Evolutionary conservation across 2,797 vertebrate genomes (phyloP), one percentile per base, ranked within the genome.

Genomic region (Capromys pilorides): DNA sequence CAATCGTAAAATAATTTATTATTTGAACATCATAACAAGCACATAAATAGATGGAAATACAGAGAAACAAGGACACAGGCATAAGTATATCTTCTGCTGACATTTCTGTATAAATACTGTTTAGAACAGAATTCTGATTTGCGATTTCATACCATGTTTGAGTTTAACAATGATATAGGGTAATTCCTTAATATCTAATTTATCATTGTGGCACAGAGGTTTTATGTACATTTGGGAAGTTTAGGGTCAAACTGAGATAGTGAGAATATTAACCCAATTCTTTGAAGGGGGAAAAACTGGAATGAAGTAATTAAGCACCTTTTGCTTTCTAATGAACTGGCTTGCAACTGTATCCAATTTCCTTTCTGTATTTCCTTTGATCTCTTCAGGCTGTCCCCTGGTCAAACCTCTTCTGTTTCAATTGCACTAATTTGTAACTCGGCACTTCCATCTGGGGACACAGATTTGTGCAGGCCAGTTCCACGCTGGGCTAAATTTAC

Each of bases 391-490:
- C n/a, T 61, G 90, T 90, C 77, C 82, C 41, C 82, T 93, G 69
- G 94, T 97, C 71, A 49, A 61, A 18, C 7, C n/a, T 86, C 45
- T 96, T 86, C 81, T 96, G 36, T 97, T 96, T 93, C 84, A 96
- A 62, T 94, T 96, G 88, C 78, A 94, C 95, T 96, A 84, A 96
- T 94, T 79, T 90, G 86, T 90, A 94, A 78, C 80, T 96, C 21
- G 0, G 19, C 1, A 82, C 33, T 96, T 97, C 95, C 91, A 88
- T 86, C 66, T 94, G 92, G 45, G 96, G 86, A 59, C 66, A 5
- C 86, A 94, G 90, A 93, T 96, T 93, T 94, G 86, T 83, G 31
- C 2, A 6, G 45, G 28, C 87, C 61, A 0, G 2, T 96, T 95
- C 88, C 95, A 83, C 4, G 22, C 81, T 95, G 91, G 90, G 90